phyloP scores from a whole-genome alignment of 2,888 invertebrate genomes.

The Thymelicus acteon region DNA sequence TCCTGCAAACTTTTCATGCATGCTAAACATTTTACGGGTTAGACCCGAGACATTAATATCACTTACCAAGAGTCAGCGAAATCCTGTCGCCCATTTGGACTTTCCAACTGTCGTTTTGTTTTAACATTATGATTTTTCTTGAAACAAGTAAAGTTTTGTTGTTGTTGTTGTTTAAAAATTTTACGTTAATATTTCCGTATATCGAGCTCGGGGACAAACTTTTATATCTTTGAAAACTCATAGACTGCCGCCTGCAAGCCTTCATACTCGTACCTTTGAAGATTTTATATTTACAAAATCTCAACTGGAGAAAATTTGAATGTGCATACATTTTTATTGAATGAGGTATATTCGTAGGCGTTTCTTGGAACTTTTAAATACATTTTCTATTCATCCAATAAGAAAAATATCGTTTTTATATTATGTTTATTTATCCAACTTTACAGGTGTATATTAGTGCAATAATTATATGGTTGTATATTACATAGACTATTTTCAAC shows the following conservation, averaged over 20 bases:
- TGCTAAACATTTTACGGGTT: constrained; percentile 7
- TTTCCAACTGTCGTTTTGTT: constrained; percentile 27
- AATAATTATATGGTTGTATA: too few species aligned
- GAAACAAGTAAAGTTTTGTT: constrained; percentile 30
- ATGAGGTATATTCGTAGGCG: too few species aligned
- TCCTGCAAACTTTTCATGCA: constrained; percentile 5
- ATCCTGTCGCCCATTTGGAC: constrained; percentile 17
- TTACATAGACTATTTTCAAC: too few species aligned
- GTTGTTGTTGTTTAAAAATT: constrained; percentile 28
- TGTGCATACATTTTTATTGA: constrained; percentile 21
- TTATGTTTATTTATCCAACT: too few species aligned
- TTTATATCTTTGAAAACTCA: constrained; percentile 34
- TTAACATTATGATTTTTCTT: constrained; percentile 30
- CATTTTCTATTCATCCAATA: too few species aligned
- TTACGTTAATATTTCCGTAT: constrained; percentile 29
- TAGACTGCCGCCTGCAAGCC: constrained; percentile 27
- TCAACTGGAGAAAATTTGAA: constrained; percentile 14
- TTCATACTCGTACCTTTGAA: constrained; percentile 19
- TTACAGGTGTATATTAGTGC: too few species aligned
- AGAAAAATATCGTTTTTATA: too few species aligned
- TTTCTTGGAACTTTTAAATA: too few species aligned
- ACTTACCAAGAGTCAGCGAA: constrained; percentile 6
- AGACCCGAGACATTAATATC: constrained; percentile 10
- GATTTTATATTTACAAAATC: constrained; percentile 30
- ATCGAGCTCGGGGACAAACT: constrained; percentile 28